A percentile compares a stretch with the other conserved stretches of the same genome.
These are phyloP conservation scores for Sylvia borin DNA, from an alignment of 2,797 vertebrate species.

Conservation along the genomic window DNA sequence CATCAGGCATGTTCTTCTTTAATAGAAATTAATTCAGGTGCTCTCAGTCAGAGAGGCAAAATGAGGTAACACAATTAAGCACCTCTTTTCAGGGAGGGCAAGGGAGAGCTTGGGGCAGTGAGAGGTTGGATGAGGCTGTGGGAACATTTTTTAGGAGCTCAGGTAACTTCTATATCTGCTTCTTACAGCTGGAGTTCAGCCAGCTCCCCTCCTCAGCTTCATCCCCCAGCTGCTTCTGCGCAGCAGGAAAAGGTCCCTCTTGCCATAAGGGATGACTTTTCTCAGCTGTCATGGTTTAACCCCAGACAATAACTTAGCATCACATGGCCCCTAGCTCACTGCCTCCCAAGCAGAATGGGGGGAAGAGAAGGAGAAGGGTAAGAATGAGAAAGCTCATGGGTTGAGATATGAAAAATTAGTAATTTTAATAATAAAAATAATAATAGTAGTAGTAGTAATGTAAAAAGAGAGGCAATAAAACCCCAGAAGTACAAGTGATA, in stretches of 20 bases:
- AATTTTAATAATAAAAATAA: background rate
- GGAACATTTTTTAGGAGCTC: background rate
- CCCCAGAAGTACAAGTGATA: background rate
- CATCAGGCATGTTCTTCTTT: background rate
- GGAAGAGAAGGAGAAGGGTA: background rate
- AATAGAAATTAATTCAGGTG: background rate
- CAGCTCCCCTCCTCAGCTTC: background rate
- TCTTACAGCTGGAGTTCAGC: background rate
- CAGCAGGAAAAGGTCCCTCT: background rate
- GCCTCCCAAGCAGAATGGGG: rapidly evolving
- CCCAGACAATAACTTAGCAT: background rate
- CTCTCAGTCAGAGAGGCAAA: background rate
- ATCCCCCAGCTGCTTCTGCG: background rate
- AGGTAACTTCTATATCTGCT: background rate
- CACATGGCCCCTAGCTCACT: background rate
- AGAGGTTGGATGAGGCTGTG: background rate
- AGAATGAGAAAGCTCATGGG: background rate
- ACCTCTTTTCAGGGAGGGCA: background rate
- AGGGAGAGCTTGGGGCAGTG: no score
- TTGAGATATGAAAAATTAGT: background rate
- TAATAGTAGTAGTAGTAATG: background rate
- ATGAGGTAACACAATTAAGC: background rate
- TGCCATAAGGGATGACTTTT: background rate
- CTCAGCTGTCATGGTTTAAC: background rate
- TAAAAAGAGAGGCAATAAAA: background rate